Conservation (phyloP, 1,140 invertebrate genomes). For the Triops cancriformis region DNA sequence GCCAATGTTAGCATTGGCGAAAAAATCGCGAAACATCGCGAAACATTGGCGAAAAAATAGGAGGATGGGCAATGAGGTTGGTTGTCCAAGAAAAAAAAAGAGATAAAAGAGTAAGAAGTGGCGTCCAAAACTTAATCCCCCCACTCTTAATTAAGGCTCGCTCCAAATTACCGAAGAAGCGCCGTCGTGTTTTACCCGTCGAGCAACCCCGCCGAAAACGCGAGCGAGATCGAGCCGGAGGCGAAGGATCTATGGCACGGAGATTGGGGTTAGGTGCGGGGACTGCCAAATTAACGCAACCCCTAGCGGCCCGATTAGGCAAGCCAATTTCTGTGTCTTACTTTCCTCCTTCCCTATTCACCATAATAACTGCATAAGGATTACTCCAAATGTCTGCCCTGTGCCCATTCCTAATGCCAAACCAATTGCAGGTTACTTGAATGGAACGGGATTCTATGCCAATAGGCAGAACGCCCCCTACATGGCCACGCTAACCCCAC, state of each 20-base stretch:
- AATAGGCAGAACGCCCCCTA: background rate
- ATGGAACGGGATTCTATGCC: background rate
- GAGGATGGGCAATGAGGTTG: background rate
- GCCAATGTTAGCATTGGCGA: background rate
- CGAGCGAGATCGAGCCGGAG: background rate
- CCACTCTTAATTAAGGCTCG: slow-evolving; percentile 51
- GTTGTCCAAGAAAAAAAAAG: background rate
- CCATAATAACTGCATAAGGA: background rate
- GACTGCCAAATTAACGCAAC: slow-evolving; percentile 26
- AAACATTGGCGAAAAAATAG: background rate
- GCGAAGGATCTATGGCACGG: slow-evolving; percentile 8
- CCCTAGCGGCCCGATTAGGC: slow-evolving; percentile 23
- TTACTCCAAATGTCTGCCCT: background rate
- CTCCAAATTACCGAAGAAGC: slow-evolving; percentile 78
- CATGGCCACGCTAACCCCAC: background rate
- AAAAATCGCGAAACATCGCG: background rate
- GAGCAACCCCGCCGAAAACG: slow-evolving; percentile 53
- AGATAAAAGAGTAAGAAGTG: background rate
- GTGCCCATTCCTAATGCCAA: background rate
- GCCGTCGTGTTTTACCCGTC: slow-evolving; percentile 68
- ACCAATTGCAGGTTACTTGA: background rate
- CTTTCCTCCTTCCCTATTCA: background rate
- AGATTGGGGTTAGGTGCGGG: slow-evolving; percentile 21
- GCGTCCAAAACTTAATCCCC: background rate
- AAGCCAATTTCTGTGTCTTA: background rate